Evolutionary conservation across 2,888 invertebrate genomes (phyloP), one percentile per base, ranked within the genome.

Genomic region (Euproctis similis): DNA sequence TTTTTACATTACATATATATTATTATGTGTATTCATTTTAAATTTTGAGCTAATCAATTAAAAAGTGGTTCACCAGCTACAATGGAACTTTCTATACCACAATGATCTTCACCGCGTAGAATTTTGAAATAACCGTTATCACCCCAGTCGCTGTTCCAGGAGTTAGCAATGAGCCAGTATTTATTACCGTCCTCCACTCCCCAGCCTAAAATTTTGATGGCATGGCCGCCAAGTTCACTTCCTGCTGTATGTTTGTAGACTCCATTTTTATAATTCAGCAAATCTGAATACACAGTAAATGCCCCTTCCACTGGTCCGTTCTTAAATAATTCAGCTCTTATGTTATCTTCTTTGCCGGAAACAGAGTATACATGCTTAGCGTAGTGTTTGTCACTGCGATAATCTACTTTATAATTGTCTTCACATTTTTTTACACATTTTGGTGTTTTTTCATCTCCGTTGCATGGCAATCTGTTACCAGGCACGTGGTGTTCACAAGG

Each of bases 61-160:
- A 12, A 63, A 40, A 64, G 41, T 4, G 92, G 92, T 42, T 91
- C 71, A 18, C 93, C 93, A 30, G 92, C 91, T 5, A 87, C 85
- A 30, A 92, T 88, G 14, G 87, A 72, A 45, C 87, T 85, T 66
- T 93, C 93, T 51, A 93, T 92, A 7, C 91, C 92, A 54, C 92
- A 92, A 53, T 93, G 91, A 62, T 93, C 89, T 36, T 80, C 67
- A 2, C 96, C 96, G 34, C 96, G 88, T 10, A 92, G 76, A 42
- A 96, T 95, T 74, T 94, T 95, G 85, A 96, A 95, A 75, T 87
- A 94, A 3, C 95, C 95, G 60, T 89, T 87, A 64, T 93, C 90
- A 42, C 96, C 96, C 96, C 96, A 97, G 69, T 96, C 96, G 1
- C 87, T 86, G 78, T 97, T 96, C 96, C 96, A 97, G 0, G 94